Evolutionary conservation across 2,888 invertebrate genomes (phyloP).

Genomic region (Leptopilina myrica): DNA sequence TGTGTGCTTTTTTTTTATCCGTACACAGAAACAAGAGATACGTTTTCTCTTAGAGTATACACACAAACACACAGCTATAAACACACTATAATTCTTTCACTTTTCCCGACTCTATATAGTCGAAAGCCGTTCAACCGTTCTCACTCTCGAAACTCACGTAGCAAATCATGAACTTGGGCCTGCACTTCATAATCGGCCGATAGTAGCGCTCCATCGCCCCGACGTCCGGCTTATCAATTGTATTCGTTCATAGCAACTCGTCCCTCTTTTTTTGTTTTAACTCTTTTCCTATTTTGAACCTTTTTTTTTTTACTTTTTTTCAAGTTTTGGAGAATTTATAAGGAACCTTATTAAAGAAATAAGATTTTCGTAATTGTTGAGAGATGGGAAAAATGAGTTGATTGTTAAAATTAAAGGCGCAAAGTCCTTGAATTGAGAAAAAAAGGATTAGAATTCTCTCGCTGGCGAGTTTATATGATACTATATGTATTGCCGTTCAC

Average conservation of each 20-base stretch:
- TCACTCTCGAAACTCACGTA: constrained; percentile 69
- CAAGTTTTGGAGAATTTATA: too few species aligned
- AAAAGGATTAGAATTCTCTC: constrained; percentile 23
- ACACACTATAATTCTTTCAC: constrained; percentile 56
- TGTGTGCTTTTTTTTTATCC: background rate
- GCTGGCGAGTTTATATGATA: too few species aligned
- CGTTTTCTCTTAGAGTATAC: constrained; percentile 48
- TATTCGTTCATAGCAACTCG: constrained; percentile 28
- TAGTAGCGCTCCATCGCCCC: constrained; percentile 62
- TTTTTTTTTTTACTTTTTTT: background rate
- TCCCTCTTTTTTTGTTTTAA: background rate
- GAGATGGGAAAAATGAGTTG: background rate
- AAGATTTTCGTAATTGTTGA: background rate
- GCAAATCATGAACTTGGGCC: constrained; percentile 65
- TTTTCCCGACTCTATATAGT: constrained; percentile 50
- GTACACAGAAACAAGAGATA: constrained; percentile 34
- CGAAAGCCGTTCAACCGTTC: constrained; percentile 62
- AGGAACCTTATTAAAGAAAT: too few species aligned
- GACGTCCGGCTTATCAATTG: constrained; percentile 34
- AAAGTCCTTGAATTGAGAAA: too few species aligned
- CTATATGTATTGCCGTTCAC: background rate
- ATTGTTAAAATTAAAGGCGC: too few species aligned
- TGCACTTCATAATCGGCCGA: constrained; percentile 59
- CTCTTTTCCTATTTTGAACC: background rate
- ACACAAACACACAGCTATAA: too few species aligned